A percentile compares a stretch with the other conserved stretches of the same genome.
Conservation (phyloP, 2,113 vertebrate genomes). For the Leucoraja erinaceus region DNA sequence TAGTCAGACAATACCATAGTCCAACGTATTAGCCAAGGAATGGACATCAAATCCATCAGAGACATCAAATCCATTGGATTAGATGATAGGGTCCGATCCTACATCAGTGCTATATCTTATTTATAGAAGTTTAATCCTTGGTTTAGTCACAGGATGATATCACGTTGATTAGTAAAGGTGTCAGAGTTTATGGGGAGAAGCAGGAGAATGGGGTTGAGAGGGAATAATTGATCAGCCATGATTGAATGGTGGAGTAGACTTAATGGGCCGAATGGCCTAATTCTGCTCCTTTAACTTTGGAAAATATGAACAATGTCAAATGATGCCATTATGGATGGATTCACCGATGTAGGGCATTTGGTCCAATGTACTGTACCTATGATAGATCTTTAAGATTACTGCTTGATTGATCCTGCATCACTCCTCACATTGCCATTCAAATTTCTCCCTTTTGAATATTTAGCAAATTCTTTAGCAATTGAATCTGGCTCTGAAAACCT, state of each 20-base stretch:
- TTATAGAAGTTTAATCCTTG: background rate
- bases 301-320: background rate
- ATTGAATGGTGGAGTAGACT: too few species aligned
- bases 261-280: too few species aligned
- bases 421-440: background rate
- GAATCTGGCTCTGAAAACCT: too few species aligned
- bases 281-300: too few species aligned
- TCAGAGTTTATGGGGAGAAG: too few species aligned
- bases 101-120: background rate
- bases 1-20: background rate
- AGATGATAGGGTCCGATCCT: background rate
- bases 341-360: background rate
- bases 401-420: background rate
- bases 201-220: too few species aligned
- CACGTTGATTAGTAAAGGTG: background rate
- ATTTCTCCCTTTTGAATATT: background rate
- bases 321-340: background rate
- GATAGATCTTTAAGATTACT: background rate
- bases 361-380: background rate
- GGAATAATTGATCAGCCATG: too few species aligned
- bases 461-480: too few species aligned
- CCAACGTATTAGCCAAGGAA: background rate
- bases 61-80: background rate
- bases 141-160: background rate
- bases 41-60: conserved; percentile 6